phyloP scores from a whole-genome alignment of 2,113 vertebrate species.

The human region DNA sequence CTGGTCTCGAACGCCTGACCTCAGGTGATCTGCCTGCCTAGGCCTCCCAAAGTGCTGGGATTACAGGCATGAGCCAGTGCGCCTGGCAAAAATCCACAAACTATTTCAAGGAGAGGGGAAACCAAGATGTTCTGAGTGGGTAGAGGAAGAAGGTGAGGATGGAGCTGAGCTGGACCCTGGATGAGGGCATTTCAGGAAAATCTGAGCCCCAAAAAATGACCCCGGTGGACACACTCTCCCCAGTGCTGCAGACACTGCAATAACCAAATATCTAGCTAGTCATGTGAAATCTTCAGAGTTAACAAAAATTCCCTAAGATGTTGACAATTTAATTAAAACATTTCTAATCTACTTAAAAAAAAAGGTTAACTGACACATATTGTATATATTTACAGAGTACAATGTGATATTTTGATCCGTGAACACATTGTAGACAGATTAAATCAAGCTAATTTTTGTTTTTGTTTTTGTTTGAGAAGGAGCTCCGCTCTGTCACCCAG shows the following conservation, averaged over 20 bases:
- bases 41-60: too few species aligned
- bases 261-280: background rate
- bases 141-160: background rate
- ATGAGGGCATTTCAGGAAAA: background rate
- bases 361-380: too few species aligned
- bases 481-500: too few species aligned
- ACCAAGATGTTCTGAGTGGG: too few species aligned
- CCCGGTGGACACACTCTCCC: accelerated
- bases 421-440: too few species aligned
- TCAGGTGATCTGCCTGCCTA: too few species aligned
- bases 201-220: accelerated
- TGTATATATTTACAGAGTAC: too few species aligned
- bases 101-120: background rate
- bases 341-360: background rate
- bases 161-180: background rate
- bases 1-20: too few species aligned
- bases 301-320: background rate
- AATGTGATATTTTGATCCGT: too few species aligned
- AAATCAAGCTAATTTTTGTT: too few species aligned
- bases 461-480: too few species aligned
- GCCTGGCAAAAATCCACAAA: background rate
- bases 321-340: background rate
- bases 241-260: background rate
- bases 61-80: too few species aligned
- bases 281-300: background rate